Percentiles rank a stretch among this genome's conserved stretches.
These are phyloP conservation scores for Dolichopus griseipennis DNA, from an alignment of 2,888 invertebrate genomes.

Conservation along the genomic window DNA sequence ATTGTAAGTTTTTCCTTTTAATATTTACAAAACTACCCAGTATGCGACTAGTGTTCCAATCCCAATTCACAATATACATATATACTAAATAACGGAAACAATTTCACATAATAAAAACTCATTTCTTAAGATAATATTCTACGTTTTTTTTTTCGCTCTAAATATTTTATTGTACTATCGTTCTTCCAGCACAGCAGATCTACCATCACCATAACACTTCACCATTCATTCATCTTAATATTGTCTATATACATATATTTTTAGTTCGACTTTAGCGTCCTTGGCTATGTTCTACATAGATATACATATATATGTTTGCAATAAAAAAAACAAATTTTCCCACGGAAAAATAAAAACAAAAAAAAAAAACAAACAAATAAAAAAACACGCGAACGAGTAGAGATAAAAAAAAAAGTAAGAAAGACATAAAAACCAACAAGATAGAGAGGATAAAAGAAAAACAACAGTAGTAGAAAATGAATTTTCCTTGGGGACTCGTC, in stretches of 20 bases:
- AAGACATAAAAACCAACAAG: too few species aligned
- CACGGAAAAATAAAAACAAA: not conserved
- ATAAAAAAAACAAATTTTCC: not conserved
- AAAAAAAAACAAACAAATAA: not conserved
- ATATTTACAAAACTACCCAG: not conserved
- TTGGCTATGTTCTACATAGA: not conserved
- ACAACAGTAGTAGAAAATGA: not conserved
- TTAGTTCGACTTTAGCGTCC: not conserved
- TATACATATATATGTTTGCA: too few species aligned
- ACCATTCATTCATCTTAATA: not conserved
- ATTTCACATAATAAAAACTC: not conserved
- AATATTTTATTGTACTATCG: not conserved
- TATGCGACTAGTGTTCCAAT: too few species aligned
- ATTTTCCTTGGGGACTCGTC: not conserved
- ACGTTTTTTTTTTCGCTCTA: not conserved
- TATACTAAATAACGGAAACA: not conserved
- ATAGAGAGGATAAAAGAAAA: too few species aligned
- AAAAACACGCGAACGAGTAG: not conserved
- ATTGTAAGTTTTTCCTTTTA: not conserved
- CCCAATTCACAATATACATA: too few species aligned
- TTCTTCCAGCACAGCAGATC: not conserved
- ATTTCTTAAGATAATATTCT: not conserved
- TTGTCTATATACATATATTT: not conserved
- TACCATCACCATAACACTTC: too few species aligned
- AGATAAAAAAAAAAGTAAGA: not conserved